Conservation (phyloP, 2,797 vertebrate species). For the Hirundo rustica region DNA sequence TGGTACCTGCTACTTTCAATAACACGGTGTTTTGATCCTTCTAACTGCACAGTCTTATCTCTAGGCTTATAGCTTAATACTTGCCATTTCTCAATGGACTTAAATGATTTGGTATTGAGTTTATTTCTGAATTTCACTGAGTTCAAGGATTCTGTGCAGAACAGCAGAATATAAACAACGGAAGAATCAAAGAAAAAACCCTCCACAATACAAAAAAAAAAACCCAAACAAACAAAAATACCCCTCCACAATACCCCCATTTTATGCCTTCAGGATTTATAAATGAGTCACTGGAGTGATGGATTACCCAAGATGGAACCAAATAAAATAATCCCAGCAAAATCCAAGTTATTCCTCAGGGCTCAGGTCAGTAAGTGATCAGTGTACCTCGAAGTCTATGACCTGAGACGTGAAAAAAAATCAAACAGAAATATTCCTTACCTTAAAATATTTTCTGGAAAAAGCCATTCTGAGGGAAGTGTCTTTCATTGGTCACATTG, state of each 20-base stretch:
- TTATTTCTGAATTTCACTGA: background rate
- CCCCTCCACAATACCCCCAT: background rate
- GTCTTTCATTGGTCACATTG: background rate
- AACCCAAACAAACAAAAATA: background rate
- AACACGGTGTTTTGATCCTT: background rate
- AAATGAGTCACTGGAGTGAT: background rate
- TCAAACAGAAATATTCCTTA: background rate
- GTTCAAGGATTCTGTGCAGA: background rate
- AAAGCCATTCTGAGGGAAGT: background rate
- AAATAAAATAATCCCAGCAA: background rate
- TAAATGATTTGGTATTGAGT: background rate
- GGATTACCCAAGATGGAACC: background rate
- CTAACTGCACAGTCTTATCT: background rate
- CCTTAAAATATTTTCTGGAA: background rate
- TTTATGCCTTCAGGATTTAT: background rate
- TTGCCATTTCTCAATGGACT: background rate
- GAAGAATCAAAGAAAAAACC: background rate
- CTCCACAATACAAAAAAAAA: background rate
- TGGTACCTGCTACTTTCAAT: background rate
- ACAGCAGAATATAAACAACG: background rate
- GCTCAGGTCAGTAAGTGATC: background rate
- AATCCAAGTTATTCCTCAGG: background rate
- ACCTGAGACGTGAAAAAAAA: background rate
- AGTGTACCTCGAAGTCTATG: background rate
- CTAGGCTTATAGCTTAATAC: background rate